These are phyloP conservation scores for Synanthedon andrenaeformis DNA, from an alignment of 2,888 invertebrate genomes.

Conservation along the genomic window DNA sequence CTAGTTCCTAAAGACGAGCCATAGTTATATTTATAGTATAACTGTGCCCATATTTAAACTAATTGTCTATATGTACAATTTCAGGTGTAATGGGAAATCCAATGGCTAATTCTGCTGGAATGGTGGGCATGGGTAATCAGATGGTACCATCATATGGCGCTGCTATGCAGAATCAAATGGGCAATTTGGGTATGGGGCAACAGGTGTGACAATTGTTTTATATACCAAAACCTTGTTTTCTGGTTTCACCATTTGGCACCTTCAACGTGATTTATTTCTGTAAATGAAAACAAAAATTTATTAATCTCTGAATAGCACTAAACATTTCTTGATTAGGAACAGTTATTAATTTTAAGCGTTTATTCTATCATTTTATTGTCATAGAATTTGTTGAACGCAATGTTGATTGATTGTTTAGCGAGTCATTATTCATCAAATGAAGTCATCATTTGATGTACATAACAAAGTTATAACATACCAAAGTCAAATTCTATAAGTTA, in stretches of 20 bases:
- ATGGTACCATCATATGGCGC: slow-evolving; percentile 64
- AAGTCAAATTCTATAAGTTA: too few species aligned
- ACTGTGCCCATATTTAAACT: neutral
- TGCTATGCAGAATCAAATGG: slow-evolving; percentile 68
- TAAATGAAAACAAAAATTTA: neutral
- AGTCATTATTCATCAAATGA: too few species aligned
- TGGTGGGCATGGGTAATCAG: slow-evolving; percentile 73
- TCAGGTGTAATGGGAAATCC: slow-evolving; percentile 67
- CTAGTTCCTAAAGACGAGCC: too few species aligned
- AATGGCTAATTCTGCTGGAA: slow-evolving; percentile 55
- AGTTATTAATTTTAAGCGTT: too few species aligned
- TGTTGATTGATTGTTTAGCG: too few species aligned
- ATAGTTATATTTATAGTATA: neutral
- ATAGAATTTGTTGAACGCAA: too few species aligned
- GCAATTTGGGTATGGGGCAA: slow-evolving; percentile 59
- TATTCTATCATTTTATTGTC: too few species aligned
- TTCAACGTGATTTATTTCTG: too few species aligned
- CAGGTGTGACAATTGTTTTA: slow-evolving; percentile 30
- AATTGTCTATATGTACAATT: neutral
- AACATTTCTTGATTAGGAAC: too few species aligned
- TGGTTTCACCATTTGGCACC: neutral
- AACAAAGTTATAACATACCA: too few species aligned
- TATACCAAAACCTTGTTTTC: neutral
- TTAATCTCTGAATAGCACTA: neutral
- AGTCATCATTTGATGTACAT: too few species aligned